phyloP scores from a whole-genome alignment of 53 echinoderm and acorn worm genomes.

The Patiria pectinifera region DNA sequence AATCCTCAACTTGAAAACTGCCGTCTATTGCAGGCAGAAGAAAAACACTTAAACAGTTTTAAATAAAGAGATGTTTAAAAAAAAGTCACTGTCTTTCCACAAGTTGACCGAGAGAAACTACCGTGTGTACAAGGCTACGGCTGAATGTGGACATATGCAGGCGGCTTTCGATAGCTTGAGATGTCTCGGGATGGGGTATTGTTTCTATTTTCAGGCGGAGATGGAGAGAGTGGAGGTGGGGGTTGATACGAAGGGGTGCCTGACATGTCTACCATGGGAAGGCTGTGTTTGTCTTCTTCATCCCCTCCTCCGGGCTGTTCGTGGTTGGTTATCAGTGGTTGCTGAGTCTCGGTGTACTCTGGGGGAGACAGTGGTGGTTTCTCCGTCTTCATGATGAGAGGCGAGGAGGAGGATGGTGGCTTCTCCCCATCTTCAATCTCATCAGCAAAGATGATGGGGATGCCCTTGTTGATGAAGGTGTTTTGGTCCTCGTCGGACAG shows the following conservation, averaged over 20 bases:
- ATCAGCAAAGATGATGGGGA: constrained; percentile 96
- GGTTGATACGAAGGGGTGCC: constrained; percentile 92
- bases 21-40: constrained; percentile 12
- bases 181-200: constrained; percentile 81
- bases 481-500: constrained; percentile 98
- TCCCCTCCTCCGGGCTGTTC: constrained; percentile 34
- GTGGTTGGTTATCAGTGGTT: constrained; percentile 83
- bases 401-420: constrained; percentile 86
- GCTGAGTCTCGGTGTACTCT: constrained; percentile 88
- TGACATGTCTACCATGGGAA: constrained; percentile 93
- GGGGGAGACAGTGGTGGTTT: constrained; percentile 98
- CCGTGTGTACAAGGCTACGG: constrained; percentile 53
- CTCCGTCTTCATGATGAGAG: constrained; percentile 93
- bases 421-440: constrained; percentile 95
- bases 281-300: constrained; percentile 76
- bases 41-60: constrained; percentile 6
- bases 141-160: constrained; percentile 86
- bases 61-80: constrained; percentile 50
- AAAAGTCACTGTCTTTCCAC: constrained; percentile 55
- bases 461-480: constrained; percentile 99
- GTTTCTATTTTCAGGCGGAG: constrained; percentile 91
- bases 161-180: constrained; percentile 91
- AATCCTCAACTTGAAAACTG: neutral
- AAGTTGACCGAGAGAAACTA: constrained; percentile 32
- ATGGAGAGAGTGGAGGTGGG: constrained; percentile 88